Percentiles rank a stretch among this genome's conserved stretches.
Evolutionary conservation across 2,113 vertebrate genomes (phyloP).

Genomic region (Rhagologus leucostigma): DNA sequence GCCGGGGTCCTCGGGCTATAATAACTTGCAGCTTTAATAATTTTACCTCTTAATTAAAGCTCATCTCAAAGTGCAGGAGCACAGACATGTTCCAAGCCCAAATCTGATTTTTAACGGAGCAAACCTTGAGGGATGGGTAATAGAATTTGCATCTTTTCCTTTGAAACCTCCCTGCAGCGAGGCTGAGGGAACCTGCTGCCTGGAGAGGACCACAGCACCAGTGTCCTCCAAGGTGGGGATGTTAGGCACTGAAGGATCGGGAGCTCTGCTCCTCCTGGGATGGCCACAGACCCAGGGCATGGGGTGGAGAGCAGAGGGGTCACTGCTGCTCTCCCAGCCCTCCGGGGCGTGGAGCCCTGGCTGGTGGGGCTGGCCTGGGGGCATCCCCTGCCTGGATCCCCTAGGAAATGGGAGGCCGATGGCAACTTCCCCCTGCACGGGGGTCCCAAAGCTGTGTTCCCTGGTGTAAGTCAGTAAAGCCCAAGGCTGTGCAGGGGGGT

Average conservation of each 20-base stretch:
- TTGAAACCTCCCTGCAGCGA: background rate
- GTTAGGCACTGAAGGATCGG: background rate
- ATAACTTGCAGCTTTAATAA: constrained; percentile 90
- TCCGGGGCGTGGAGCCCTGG: accelerated
- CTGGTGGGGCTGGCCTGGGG: background rate
- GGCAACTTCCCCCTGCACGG: background rate
- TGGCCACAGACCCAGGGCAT: accelerated
- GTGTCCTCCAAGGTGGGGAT: background rate
- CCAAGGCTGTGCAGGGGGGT: background rate
- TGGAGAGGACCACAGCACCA: accelerated
- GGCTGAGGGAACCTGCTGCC: background rate
- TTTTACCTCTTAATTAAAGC: constrained; percentile 82
- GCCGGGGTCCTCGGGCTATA: constrained; percentile 75
- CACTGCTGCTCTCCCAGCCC: background rate
- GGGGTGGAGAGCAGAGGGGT: background rate
- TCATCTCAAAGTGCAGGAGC: constrained; percentile 31
- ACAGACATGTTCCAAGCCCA: constrained; percentile 4
- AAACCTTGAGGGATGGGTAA: constrained; percentile 18
- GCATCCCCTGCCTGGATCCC: no score
- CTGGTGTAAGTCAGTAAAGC: background rate
- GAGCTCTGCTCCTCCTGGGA: accelerated
- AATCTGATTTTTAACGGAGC: constrained; percentile 11
- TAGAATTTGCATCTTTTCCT: constrained; percentile 13
- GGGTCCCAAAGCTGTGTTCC: background rate
- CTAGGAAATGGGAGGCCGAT: background rate